phyloP scores from a whole-genome alignment of 1,140 invertebrate genomes.

The Anastrepha ludens region DNA sequence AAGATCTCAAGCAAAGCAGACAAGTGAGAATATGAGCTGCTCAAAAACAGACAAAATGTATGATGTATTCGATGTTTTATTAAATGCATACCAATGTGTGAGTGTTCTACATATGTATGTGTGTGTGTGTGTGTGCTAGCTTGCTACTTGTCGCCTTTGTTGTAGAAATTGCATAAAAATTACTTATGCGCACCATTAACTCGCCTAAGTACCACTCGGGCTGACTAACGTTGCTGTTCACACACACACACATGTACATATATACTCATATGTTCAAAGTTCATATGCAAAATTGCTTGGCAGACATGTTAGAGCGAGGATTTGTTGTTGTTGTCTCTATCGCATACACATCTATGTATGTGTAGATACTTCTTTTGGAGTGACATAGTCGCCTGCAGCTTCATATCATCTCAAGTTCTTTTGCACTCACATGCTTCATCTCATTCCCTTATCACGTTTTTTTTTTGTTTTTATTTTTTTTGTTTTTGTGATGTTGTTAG shows the following conservation, averaged over 20 bases:
- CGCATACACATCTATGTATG: background rate
- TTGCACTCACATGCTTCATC: background rate
- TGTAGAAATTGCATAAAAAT: conserved; percentile 50
- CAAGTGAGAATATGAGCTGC: background rate
- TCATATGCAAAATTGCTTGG: conserved; percentile 17
- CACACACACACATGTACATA: background rate
- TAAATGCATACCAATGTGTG: background rate
- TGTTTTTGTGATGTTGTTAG: background rate
- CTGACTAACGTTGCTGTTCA: background rate
- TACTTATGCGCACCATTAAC: conserved; percentile 49
- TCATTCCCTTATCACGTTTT: background rate
- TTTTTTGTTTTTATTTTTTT: background rate
- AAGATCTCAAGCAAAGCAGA: background rate
- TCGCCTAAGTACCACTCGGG: conserved; percentile 3
- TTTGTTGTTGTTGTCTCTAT: background rate
- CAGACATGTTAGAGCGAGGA: background rate
- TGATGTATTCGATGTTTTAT: background rate
- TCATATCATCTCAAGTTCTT: background rate
- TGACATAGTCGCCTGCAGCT: background rate
- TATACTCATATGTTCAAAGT: background rate
- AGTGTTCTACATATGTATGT: background rate
- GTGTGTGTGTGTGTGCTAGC: background rate
- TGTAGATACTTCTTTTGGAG: background rate
- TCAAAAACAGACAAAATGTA: conserved; percentile 43
- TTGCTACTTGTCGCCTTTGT: conserved; percentile 8